A percentile compares a stretch with the other conserved stretches of the same genome.
phyloP scores from a whole-genome alignment of 2,113 vertebrate genomes.

The Uropsilus gracilis region DNA sequence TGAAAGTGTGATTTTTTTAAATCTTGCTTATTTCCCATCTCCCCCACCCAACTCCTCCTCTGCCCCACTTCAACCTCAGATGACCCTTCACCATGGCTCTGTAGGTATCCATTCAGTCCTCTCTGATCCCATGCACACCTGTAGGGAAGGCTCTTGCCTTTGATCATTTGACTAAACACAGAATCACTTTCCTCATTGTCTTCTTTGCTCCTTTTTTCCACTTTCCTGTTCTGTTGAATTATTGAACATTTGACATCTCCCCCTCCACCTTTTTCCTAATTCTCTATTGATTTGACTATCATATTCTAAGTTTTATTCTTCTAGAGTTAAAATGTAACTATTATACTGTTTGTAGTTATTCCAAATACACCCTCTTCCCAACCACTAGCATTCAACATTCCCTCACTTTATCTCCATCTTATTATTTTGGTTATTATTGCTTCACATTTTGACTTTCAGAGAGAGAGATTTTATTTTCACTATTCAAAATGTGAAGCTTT shows the following conservation, averaged over 20 bases:
- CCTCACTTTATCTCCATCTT: neutral
- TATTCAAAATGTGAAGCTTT: too few relatives aligned
- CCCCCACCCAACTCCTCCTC: neutral
- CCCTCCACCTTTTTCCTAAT: neutral
- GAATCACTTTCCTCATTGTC: neutral
- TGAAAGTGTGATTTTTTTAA: neutral
- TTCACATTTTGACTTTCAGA: neutral
- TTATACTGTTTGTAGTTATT: neutral
- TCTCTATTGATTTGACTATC: neutral
- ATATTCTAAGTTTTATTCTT: neutral
- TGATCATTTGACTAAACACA: neutral
- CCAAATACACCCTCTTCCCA: neutral
- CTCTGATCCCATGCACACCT: rapidly evolving
- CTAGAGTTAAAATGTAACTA: neutral
- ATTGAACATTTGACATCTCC: neutral
- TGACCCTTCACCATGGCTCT: neutral
- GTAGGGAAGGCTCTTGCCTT: neutral
- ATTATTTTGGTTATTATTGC: neutral
- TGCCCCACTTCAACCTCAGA: neutral
- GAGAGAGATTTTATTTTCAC: too few relatives aligned
- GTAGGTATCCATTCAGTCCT: too few relatives aligned
- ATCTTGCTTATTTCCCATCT: neutral
- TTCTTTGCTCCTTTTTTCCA: neutral
- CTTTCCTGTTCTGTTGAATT: neutral
- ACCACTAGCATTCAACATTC: neutral